Percentiles rank a stretch among this genome's conserved stretches.
These are phyloP conservation scores for Sarcoramphus papa DNA, from an alignment of 2,797 vertebrate species.

Conservation along the genomic window DNA sequence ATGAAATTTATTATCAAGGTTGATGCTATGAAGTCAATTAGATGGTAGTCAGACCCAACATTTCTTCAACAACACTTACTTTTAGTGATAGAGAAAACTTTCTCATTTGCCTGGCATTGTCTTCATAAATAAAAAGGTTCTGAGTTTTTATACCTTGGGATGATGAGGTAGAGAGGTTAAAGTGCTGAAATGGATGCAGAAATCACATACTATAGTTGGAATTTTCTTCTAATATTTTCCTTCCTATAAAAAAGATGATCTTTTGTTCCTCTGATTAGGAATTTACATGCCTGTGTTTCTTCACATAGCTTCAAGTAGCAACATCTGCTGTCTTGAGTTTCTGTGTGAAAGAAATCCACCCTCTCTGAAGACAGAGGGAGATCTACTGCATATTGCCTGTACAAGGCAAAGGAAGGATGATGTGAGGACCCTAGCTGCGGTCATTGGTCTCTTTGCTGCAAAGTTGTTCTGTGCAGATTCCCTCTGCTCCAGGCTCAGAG, in stretches of 20 bases:
- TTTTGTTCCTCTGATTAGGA: neutral
- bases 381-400: neutral
- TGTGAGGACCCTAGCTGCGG: neutral
- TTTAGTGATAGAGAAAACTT: neutral
- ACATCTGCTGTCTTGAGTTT: neutral
- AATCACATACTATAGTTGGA: neutral
- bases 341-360: neutral
- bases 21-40: neutral
- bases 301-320: neutral
- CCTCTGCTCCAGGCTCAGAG: neutral
- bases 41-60: neutral
- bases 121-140: neutral
- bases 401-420: neutral
- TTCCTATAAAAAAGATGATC: neutral
- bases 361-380: neutral
- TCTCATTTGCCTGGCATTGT: neutral
- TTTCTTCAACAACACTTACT: neutral
- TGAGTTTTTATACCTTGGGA: neutral
- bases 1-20: neutral
- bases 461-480: neutral
- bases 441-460: accelerated
- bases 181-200: neutral
- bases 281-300: neutral
- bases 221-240: neutral
- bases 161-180: neutral